Evolutionary conservation across 1,140 invertebrate species (phyloP).

Genomic region (Nephila pilipes): DNA sequence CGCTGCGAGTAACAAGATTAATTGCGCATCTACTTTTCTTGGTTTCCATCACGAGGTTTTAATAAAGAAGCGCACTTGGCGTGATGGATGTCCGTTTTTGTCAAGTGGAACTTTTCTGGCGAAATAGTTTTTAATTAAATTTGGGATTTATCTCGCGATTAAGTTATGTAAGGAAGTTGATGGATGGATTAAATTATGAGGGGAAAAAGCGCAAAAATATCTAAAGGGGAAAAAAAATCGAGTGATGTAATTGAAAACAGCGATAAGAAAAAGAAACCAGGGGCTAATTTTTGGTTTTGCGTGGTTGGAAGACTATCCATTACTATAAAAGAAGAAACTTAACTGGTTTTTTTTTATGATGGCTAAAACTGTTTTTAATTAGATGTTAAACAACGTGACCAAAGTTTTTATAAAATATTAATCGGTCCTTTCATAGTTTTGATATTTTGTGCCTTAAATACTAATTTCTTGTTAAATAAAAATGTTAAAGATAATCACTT

Average conservation of each 20-base stretch:
- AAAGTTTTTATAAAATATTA: not conserved
- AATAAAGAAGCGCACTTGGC: slow-evolving; percentile 43
- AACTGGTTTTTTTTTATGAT: not conserved
- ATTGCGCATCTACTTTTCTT: slow-evolving; percentile 17
- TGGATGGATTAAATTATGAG: slow-evolving; percentile 55
- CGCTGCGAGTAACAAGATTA: slow-evolving; percentile 47
- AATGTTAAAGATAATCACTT: too few relatives aligned
- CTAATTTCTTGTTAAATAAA: too few relatives aligned
- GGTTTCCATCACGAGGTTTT: not conserved
- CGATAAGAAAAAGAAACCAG: not conserved
- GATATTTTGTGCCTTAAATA: too few relatives aligned
- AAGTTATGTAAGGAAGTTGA: slow-evolving; percentile 57
- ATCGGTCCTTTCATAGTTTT: too few relatives aligned
- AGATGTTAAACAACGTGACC: not conserved
- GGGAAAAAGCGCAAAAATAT: not conserved
- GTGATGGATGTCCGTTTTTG: slow-evolving; percentile 57
- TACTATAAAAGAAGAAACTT: not conserved
- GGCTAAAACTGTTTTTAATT: not conserved
- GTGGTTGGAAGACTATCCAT: not conserved
- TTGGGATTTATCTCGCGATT: slow-evolving; percentile 57
- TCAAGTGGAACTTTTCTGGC: slow-evolving; percentile 44
- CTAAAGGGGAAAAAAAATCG: not conserved
- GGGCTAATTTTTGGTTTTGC: slow-evolving; percentile 19
- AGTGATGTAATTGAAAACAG: slow-evolving; percentile 37
- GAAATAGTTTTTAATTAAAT: slow-evolving; percentile 62